phyloP scores from a whole-genome alignment of 2,888 invertebrate species.

The Chrysolina americana region DNA sequence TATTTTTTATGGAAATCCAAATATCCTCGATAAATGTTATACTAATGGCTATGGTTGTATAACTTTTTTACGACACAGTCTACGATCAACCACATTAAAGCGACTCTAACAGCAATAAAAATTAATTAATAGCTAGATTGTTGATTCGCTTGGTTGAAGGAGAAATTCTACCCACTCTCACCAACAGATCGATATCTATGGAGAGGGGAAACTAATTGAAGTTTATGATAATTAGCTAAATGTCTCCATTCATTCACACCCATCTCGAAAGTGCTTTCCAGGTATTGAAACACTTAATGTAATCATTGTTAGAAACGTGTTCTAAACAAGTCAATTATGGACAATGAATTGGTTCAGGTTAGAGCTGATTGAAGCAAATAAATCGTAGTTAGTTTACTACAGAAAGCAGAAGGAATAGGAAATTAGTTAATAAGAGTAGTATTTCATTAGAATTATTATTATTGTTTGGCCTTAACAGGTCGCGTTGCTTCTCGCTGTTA shows the following conservation, averaged over 20 bases:
- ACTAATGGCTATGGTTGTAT: not conserved
- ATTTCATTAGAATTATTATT: too few relatives aligned
- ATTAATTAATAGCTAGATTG: not conserved
- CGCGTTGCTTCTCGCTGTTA: too few relatives aligned
- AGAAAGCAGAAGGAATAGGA: too few relatives aligned
- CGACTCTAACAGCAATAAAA: not conserved
- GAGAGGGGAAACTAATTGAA: slow-evolving; percentile 2
- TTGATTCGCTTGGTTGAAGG: not conserved
- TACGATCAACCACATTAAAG: not conserved
- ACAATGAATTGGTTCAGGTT: not conserved
- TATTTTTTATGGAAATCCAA: too few relatives aligned
- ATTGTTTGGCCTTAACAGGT: too few relatives aligned
- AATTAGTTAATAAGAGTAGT: not conserved
- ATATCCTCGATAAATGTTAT: not conserved
- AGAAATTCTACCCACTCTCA: not conserved
- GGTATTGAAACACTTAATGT: not conserved
- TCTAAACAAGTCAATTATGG: not conserved
- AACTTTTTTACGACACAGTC: not conserved
- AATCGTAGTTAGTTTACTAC: not conserved
- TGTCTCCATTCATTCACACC: slow-evolving; percentile 6
- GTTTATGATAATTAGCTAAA: not conserved
- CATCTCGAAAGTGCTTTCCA: not conserved
- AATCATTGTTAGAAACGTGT: not conserved
- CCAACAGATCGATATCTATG: not conserved
- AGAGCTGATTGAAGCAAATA: not conserved